Evolutionary conservation across 2,888 invertebrate species (phyloP), one percentile per base, ranked within the genome.

Genomic region (Synergus laeviventris): DNA sequence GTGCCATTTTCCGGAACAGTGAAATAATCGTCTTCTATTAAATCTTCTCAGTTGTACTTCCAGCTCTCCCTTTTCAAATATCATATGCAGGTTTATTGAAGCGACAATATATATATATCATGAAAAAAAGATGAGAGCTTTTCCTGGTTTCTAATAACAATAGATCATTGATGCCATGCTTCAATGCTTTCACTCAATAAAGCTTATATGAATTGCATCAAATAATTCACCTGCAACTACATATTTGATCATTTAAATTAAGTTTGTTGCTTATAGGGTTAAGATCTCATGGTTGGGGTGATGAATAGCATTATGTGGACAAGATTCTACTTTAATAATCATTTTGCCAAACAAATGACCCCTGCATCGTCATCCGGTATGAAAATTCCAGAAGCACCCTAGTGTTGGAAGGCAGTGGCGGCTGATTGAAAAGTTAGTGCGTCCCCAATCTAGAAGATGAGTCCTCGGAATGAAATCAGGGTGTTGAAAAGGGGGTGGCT

Each of bases 381-480:
- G 42, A n/a, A 49, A 49, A 70, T 31, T 31, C 31, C 31, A 3
- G 24, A 42, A 8, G 70, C 66, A 62, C 74, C 78, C 76, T 39
- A 66, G 74, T 59, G 49, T 75, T 78, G 74, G 66, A 70, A 73
- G 76, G 77, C 73, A 79, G 76, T 84, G 84, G 82, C 80, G 84
- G 81, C 81, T 88, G 89, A 89, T 89, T 87, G 87, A 87, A 89
- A 89, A 88, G 88, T 88, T 87, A 86, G 86, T 81, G 84, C 86
- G 81, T 83, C 86, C 86, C 87, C 87, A 85, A 86, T 87, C 86
- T 85, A 81, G 84, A 87, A 87, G 88, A 89, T 87, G 88, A 87
- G 86, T 87, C 87, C 79, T 73, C 80, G 84, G 82, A 87, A 88
- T 88, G 84, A 86, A 88, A 88, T 88, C 87, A 88, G 84, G 79